Evolutionary conservation across 2,113 vertebrate species (phyloP), one percentile per base, ranked within the genome.

Genomic region (Jaculus jaculus): DNA sequence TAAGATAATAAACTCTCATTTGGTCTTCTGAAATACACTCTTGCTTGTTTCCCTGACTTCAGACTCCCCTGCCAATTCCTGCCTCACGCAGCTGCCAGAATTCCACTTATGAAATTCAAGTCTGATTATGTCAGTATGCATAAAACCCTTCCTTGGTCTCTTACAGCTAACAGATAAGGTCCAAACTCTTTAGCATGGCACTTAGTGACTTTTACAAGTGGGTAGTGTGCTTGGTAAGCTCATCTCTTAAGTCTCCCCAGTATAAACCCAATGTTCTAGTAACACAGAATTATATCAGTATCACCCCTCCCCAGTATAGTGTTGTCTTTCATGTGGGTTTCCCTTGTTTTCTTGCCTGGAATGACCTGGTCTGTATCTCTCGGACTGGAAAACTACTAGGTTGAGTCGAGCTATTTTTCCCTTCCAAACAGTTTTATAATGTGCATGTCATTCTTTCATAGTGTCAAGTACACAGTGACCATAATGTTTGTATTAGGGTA

Each of bases 281-380:
- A 91, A 94, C 84, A 87, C 13, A 71, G 69, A 87, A 85, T 94
- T 89, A 47, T 32, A 77, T 69, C 72, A 7, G 13, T 23, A 5
- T n/a, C 54, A 16, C 65, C 17, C 1, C 32, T 73, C 66, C 39
- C 65, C 73, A 69, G 71, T 74, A 74, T 82, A 85, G 81, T 58
- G 51, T 81, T 63, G 42, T 94, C 63, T 95, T 96, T 90, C 34
- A 74, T 89, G 72, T 68, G 54, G 69, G 68, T 92, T 93, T 93
- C 83, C n/a, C 80, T 89, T 28, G 65, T 92, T 91, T 95, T 71
- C 28, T 95, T 89, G 73, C 68, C 90, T 90, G 13, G 82, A 93
- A 93, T 93, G 87, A 92, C 92, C 74, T 90, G 54, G 54, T 12
- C 54, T 95, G 58, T 73, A 37, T 96, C 77, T 66, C 26, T 91